These are phyloP conservation scores for Macropis europaea DNA, from an alignment of 2,888 invertebrate species.

Conservation along the genomic window DNA sequence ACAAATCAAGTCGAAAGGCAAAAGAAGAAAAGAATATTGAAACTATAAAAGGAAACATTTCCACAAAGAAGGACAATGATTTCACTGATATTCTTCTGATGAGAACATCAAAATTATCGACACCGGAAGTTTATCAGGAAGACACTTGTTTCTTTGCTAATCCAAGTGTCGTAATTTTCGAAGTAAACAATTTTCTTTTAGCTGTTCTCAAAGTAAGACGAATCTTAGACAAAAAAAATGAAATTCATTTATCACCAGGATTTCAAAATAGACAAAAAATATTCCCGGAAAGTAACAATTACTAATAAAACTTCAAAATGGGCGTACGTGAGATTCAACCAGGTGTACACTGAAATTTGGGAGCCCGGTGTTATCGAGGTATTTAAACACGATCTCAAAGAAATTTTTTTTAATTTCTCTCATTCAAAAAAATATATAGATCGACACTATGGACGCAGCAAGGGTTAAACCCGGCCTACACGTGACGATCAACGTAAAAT, in stretches of 20 bases:
- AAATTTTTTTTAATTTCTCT: neutral
- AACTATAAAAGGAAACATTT: neutral
- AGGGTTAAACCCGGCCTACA: slow-evolving; percentile 50
- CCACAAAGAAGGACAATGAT: neutral
- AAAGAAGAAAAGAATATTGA: neutral
- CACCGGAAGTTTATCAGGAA: neutral
- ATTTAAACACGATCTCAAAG: neutral
- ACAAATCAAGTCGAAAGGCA: neutral
- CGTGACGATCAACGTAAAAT: slow-evolving; percentile 39
- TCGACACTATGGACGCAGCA: slow-evolving; percentile 48
- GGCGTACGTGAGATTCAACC: slow-evolving; percentile 54
- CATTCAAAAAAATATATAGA: no score
- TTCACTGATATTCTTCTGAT: neutral
- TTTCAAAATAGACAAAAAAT: neutral
- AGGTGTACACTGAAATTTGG: slow-evolving; percentile 29
- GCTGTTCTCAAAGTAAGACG: neutral
- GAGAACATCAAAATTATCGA: neutral
- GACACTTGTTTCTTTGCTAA: slow-evolving; percentile 27
- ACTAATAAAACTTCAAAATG: slow-evolving; percentile 44
- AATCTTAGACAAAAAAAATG: neutral
- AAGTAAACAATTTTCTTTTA: neutral
- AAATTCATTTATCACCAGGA: neutral
- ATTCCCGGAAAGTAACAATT: slow-evolving; percentile 43
- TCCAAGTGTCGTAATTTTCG: slow-evolving; percentile 11
- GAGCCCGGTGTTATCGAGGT: slow-evolving; percentile 46